These are phyloP conservation scores for Neodiprion virginianus DNA, from an alignment of 1,140 invertebrate species.

Conservation along the genomic window DNA sequence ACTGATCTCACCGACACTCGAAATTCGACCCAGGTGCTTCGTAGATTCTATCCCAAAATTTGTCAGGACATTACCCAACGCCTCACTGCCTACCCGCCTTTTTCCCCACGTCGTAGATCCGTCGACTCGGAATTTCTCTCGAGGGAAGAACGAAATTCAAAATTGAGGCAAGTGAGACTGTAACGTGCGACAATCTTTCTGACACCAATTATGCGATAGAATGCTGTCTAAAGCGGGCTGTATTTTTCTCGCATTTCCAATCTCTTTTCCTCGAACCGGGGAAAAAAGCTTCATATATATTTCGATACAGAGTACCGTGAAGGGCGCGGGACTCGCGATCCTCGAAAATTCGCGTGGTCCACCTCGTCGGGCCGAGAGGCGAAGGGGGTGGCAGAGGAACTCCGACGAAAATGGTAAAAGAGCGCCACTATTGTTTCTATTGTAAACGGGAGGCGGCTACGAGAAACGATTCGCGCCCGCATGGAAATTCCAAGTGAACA, in stretches of 20 bases:
- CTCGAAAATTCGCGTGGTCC: background rate
- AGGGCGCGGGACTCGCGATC: background rate
- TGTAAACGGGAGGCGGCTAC: background rate
- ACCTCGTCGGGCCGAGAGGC: constrained; percentile 43
- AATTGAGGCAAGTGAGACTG: too few species aligned
- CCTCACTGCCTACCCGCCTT: background rate
- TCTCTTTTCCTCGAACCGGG: background rate
- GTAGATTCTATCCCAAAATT: constrained; percentile 4
- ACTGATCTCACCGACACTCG: constrained; percentile 4
- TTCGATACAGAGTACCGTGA: background rate
- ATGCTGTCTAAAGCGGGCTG: too few species aligned
- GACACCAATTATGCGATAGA: too few species aligned
- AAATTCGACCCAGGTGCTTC: constrained; percentile 5
- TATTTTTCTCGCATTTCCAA: background rate
- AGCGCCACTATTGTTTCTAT: constrained; percentile 1
- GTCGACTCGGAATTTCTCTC: background rate
- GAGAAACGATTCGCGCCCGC: constrained; percentile 1
- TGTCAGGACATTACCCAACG: background rate
- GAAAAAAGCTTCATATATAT: background rate
- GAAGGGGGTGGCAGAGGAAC: background rate
- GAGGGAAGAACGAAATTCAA: background rate
- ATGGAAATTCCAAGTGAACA: constrained; percentile 7
- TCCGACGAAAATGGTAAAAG: background rate
- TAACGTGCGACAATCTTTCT: too few species aligned
- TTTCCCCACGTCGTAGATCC: too few species aligned